These are phyloP conservation scores for Pocillopora meandrina DNA, from an alignment of 92 coral and sea anemone genomes.

Conservation along the genomic window DNA sequence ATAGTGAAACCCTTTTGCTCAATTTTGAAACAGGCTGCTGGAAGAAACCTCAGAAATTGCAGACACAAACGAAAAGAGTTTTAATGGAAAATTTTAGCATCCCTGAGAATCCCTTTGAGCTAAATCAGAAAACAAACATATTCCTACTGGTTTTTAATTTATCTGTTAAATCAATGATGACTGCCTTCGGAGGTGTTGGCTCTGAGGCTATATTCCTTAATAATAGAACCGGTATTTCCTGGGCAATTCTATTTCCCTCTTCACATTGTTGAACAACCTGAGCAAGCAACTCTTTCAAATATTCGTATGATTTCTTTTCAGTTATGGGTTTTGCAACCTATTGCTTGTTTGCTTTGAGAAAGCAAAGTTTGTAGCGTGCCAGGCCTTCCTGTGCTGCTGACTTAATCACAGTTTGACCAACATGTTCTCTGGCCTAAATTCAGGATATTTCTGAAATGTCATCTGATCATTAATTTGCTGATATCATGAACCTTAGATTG, in stretches of 20 bases:
- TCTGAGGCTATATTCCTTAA: slow-evolving; percentile 53
- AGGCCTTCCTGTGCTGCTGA: slow-evolving; percentile 12
- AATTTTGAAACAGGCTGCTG: too few species aligned
- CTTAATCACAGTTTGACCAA: background rate
- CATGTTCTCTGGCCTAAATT: too few species aligned
- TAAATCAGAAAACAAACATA: background rate
- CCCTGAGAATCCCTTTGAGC: background rate
- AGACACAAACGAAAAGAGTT: too few species aligned
- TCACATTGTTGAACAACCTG: slow-evolving; percentile 29
- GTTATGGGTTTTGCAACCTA: slow-evolving; percentile 19
- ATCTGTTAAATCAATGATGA: slow-evolving; percentile 23
- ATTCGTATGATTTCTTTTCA: slow-evolving; percentile 42
- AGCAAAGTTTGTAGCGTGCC: slow-evolving; percentile 31
- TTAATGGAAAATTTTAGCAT: background rate
- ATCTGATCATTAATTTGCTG: too few species aligned
- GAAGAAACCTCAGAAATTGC: too few species aligned
- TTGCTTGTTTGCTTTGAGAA: slow-evolving; percentile 21
- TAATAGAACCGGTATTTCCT: slow-evolving; percentile 11
- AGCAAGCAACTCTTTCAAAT: slow-evolving; percentile 31
- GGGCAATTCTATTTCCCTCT: background rate
- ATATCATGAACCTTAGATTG: too few species aligned
- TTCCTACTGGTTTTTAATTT: background rate
- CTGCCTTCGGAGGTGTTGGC: slow-evolving; percentile 45
- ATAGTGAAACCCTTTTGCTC: too few species aligned
- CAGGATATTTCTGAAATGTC: too few species aligned